Evolutionary conservation across 2,888 invertebrate species (phyloP).

Genomic region (Copidosoma aretas): DNA sequence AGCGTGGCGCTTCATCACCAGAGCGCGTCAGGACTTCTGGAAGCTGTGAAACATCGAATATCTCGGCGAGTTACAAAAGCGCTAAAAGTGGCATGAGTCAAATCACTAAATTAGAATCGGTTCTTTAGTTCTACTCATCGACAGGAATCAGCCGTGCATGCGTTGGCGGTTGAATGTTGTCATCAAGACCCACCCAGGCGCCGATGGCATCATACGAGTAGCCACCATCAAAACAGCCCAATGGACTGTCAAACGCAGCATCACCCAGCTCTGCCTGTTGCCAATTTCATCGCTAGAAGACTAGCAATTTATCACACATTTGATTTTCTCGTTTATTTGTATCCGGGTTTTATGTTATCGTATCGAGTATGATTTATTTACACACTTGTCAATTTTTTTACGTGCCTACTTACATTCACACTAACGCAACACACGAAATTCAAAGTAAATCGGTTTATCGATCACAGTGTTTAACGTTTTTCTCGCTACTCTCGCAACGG

Average conservation of each 20-base stretch:
- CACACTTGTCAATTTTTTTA: not conserved
- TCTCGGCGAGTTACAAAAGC: slow-evolving; percentile 15
- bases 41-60: slow-evolving; percentile 30
- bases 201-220: slow-evolving; percentile 8
- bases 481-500: not conserved
- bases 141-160: slow-evolving; percentile 23
- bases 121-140: slow-evolving; percentile 19
- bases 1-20: slow-evolving; percentile 14
- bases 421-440: not conserved
- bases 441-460: not conserved
- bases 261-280: not conserved
- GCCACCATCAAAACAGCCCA: not conserved
- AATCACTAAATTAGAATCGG: slow-evolving; percentile 8
- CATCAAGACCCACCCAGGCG: slow-evolving; percentile 4
- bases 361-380: too few relatives aligned
- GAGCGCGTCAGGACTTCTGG: slow-evolving; percentile 33
- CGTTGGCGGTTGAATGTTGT: slow-evolving; percentile 10
- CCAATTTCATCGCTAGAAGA: too few relatives aligned
- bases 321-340: too few relatives aligned
- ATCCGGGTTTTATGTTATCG: too few relatives aligned
- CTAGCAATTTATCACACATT: too few relatives aligned
- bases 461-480: not conserved
- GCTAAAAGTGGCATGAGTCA: slow-evolving; percentile 16
- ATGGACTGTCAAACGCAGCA: not conserved
- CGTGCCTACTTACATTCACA: not conserved